Base-by-base conservation (phyloP, 2,113 vertebrate species). In the Dendrocopos noguchii region DNA sequence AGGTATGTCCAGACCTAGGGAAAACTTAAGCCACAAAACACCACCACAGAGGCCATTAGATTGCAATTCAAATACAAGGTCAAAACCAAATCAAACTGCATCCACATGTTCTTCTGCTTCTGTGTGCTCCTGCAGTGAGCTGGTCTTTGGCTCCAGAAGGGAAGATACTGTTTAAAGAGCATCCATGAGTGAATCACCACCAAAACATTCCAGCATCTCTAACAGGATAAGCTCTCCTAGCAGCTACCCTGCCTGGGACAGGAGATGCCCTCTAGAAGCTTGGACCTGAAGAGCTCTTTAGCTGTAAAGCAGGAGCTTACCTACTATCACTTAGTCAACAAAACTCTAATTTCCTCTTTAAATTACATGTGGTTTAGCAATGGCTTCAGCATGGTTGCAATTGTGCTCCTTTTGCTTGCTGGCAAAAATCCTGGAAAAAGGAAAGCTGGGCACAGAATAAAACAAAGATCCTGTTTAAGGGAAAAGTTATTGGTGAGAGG, bases 321-420 rank as follows among this genome's bases (percentile, higher is more conserved):
- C 87, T 86, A 57, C n/a, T 65, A 53, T 53, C 42, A 59, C 75
- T 90, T 90, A 90, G 72, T 85, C 76, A 87, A 86, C 73, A 90
- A 85, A 88, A 88, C 42, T 80, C 50, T 91, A 44, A 80, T 84
- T 94, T 94, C 84, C 87, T 86, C 61, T 95, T 90, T 72, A 78
- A 92, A 86, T 91, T 75, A 76, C 21, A 76, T 4, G 50, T 44
- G 75, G 52, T 79, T 91, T 81, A 93, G 84, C 77, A 79, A 79
- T 5, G 25, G 53, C 91, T 81, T 79, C 12, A 66, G 55, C n/a
- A 25, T 47, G 55, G n/a, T 80, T 90, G 57, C 76, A 80, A 29
- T 52, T 76, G 61, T 50, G 29, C 17, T 95, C 36, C 42, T 89
- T 87, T 74, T 6, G 14, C 82, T 91, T 50, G 55, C 9, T 85